Percentiles rank a stretch among this genome's conserved stretches.
Evolutionary conservation across 2,888 invertebrate species (phyloP).

Genomic region (Trichogramma dendrolimi): DNA sequence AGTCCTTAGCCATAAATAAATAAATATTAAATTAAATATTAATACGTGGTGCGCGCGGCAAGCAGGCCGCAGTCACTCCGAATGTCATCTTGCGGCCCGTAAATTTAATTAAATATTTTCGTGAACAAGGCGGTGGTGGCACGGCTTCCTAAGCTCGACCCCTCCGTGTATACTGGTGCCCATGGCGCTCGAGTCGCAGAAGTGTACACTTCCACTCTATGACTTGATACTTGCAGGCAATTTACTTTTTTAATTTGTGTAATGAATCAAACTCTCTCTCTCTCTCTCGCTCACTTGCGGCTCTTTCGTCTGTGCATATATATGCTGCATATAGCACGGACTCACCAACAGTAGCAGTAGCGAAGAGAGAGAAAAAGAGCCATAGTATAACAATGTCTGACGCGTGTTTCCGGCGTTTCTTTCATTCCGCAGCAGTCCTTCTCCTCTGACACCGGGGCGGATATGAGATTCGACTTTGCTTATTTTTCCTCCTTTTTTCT

Average conservation of each 20-base stretch:
- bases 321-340: no score
- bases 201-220: not conserved
- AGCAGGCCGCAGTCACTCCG: conserved; percentile 29
- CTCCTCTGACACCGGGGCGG: not conserved
- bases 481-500: not conserved
- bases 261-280: conserved; percentile 46
- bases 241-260: conserved; percentile 51
- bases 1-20: no score
- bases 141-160: not conserved
- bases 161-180: not conserved
- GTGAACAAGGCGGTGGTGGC: conserved; percentile 43
- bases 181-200: no score
- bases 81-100: conserved; percentile 45
- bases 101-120: conserved; percentile 52
- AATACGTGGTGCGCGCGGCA: no score
- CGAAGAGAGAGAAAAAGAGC: no score
- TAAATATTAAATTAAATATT: no score
- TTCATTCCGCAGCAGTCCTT: not conserved
- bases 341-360: no score
- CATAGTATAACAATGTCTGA: not conserved
- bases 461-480: conserved; percentile 4
- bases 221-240: conserved; percentile 38
- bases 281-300: conserved; percentile 5
- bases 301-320: no score
- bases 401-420: conserved; percentile 17